phyloP scores from a whole-genome alignment of 35 echinoderm and acorn worm species.

The Stichopus chloronotus region DNA sequence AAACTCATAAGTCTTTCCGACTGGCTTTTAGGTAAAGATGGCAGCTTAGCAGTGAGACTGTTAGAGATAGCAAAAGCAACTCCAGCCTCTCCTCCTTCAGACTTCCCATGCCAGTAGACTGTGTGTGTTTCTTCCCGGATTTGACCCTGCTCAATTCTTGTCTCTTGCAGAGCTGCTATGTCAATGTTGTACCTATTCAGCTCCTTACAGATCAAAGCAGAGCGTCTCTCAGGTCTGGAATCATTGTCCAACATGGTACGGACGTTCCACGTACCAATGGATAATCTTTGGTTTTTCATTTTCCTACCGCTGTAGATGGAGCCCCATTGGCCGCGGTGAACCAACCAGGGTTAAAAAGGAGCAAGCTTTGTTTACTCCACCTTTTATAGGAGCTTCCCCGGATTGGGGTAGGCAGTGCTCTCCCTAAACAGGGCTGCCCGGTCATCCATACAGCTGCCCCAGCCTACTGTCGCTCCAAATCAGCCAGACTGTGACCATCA shows the following conservation, averaged over 20 bases:
- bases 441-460: slow-evolving; percentile 38
- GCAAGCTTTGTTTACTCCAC: slow-evolving; percentile 50
- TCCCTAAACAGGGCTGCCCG: slow-evolving; percentile 59
- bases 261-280: slow-evolving; percentile 59
- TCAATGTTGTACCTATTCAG: slow-evolving; percentile 46
- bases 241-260: slow-evolving; percentile 56
- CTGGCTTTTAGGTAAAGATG: neutral
- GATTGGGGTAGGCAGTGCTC: slow-evolving; percentile 45
- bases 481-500: neutral
- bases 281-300: slow-evolving; percentile 16
- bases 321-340: slow-evolving; percentile 28
- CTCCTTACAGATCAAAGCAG: slow-evolving; percentile 3
- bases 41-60: slow-evolving; percentile 26
- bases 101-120: slow-evolving; percentile 46
- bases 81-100: slow-evolving; percentile 23
- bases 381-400: slow-evolving; percentile 38
- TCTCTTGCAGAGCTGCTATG: slow-evolving; percentile 71
- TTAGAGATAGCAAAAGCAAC: slow-evolving; percentile 50
- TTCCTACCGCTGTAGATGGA: slow-evolving; percentile 49
- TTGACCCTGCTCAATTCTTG: slow-evolving; percentile 47
- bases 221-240: slow-evolving; percentile 34
- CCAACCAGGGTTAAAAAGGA: slow-evolving; percentile 36
- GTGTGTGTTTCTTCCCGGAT: slow-evolving; percentile 42
- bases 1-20: slow-evolving; percentile 26
- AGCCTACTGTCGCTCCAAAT: neutral